phyloP scores from a whole-genome alignment of 2,797 vertebrate genomes.

The Limosa lapponica region DNA sequence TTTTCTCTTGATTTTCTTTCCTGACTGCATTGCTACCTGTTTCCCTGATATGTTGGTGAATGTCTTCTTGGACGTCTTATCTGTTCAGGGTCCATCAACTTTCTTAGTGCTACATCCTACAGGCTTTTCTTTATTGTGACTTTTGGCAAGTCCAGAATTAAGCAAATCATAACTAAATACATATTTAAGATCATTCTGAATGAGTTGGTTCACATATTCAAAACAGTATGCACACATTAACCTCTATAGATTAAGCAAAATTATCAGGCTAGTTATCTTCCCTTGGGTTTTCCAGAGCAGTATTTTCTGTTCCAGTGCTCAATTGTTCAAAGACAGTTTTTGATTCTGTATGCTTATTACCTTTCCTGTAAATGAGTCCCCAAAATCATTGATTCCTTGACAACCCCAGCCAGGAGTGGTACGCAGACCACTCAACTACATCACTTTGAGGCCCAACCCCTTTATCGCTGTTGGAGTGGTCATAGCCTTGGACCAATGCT shows the following conservation, averaged over 20 bases:
- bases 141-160: background rate
- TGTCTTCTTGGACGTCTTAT: accelerated
- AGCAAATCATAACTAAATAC: background rate
- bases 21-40: background rate
- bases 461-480: background rate
- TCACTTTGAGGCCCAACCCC: background rate
- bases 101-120: background rate
- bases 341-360: background rate
- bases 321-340: background rate
- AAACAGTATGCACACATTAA: background rate
- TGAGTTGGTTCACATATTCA: background rate
- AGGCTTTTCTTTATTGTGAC: background rate
- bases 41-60: background rate
- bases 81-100: background rate
- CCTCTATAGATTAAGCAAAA: background rate
- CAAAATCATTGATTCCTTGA: background rate
- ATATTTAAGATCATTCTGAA: background rate
- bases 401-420: background rate
- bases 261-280: background rate
- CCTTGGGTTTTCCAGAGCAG: background rate
- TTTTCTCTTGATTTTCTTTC: background rate
- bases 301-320: background rate
- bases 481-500: background rate
- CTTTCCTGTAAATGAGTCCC: background rate
- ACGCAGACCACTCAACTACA: background rate